Evolutionary conservation across 2,797 vertebrate genomes (phyloP).

Genomic region (Liasis olivaceus): DNA sequence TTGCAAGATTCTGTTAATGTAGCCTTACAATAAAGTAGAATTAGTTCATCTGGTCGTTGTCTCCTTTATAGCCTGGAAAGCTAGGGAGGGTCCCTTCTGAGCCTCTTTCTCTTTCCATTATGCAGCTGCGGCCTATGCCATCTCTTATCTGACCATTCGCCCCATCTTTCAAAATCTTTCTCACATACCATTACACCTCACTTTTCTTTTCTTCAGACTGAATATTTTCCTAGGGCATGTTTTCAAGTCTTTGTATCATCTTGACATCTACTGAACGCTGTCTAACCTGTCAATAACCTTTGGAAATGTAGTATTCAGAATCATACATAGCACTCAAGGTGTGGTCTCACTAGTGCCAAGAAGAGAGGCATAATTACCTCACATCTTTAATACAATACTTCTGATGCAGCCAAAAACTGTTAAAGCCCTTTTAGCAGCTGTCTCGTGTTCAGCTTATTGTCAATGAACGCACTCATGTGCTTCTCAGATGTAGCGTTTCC

Average conservation of each 20-base stretch:
- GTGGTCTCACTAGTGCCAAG: not conserved
- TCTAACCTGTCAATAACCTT: not conserved
- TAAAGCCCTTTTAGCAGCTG: not conserved
- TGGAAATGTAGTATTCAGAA: not conserved
- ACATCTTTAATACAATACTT: not conserved
- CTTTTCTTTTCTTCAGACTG: not conserved
- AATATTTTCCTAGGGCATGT: not conserved
- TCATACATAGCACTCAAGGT: not conserved
- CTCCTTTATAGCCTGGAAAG: too few relatives aligned
- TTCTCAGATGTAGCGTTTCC: not conserved
- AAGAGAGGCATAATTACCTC: not conserved
- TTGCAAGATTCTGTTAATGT: too few relatives aligned
- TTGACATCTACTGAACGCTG: not conserved
- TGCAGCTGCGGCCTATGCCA: too few relatives aligned
- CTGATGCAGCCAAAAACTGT: not conserved
- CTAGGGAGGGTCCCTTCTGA: too few relatives aligned
- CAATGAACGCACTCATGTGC: not conserved
- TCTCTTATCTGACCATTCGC: too few relatives aligned
- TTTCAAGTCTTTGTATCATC: not conserved
- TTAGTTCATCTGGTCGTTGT: too few relatives aligned
- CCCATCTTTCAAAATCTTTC: too few relatives aligned
- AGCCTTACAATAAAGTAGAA: too few relatives aligned
- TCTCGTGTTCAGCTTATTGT: not conserved
- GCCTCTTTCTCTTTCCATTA: too few relatives aligned
- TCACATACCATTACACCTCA: not conserved